Percentiles rank a stretch among this genome's conserved stretches.
phyloP scores from a whole-genome alignment of 1,140 invertebrate genomes.

The Ceratina calcarata region DNA sequence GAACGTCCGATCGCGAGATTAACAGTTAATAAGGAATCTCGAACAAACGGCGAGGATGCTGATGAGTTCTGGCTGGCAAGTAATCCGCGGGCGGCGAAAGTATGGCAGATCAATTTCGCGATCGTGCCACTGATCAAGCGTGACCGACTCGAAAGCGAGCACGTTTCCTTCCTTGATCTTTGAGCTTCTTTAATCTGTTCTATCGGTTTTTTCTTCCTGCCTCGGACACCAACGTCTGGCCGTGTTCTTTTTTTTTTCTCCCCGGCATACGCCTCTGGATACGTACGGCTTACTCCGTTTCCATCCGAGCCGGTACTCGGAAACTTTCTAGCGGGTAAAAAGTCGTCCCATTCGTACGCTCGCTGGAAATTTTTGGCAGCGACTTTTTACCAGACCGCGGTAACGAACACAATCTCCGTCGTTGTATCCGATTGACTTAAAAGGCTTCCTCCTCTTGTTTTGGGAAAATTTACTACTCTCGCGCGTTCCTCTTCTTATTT shows the following conservation, averaged over 20 bases:
- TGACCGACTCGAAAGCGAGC: conserved; percentile 49
- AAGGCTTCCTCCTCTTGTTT: neutral
- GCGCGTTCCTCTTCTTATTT: neutral
- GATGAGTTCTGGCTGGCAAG: conserved; percentile 47
- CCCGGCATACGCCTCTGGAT: conserved; percentile 9
- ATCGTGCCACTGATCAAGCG: conserved; percentile 35
- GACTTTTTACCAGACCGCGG: conserved; percentile 14
- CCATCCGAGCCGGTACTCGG: conserved; percentile 10
- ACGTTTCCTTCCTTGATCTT: conserved; percentile 22
- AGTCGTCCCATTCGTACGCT: conserved; percentile 32
- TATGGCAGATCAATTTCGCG: conserved; percentile 55
- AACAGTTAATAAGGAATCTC: conserved; percentile 61
- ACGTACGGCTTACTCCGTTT: conserved; percentile 25
- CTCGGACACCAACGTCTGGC: neutral
- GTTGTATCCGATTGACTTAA: neutral
- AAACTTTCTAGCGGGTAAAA: conserved; percentile 53
- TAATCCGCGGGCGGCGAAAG: conserved; percentile 55
- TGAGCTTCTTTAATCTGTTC: conserved; percentile 11
- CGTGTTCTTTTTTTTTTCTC: neutral
- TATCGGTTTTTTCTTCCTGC: conserved; percentile 24
- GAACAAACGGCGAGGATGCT: conserved; percentile 10
- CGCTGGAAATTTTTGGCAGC: conserved; percentile 44
- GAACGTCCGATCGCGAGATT: conserved; percentile 1
- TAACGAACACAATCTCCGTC: neutral
- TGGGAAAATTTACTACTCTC: neutral